A percentile compares a stretch with the other conserved stretches of the same genome.
Conservation (phyloP, 2,113 vertebrate genomes). For the Corvus hawaiiensis region DNA sequence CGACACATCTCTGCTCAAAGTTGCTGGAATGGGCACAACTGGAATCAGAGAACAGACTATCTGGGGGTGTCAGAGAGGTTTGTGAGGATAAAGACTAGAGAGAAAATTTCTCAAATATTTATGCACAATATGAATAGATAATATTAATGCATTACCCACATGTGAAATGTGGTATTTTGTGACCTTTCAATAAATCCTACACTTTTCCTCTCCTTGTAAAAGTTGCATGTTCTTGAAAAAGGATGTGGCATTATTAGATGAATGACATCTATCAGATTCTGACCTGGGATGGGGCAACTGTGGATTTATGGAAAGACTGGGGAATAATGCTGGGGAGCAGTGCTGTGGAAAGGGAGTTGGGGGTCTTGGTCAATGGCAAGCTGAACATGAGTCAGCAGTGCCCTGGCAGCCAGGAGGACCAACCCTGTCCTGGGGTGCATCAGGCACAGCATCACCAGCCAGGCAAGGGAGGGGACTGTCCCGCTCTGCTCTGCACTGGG, state of each 20-base stretch:
- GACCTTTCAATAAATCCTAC: background rate
- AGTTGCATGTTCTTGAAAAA: background rate
- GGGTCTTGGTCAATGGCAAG: accelerated
- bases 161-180: background rate
- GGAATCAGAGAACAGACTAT: background rate
- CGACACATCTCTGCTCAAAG: background rate
- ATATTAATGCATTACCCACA: background rate
- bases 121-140: background rate
- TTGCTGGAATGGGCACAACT: background rate
- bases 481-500: background rate
- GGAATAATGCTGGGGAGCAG: background rate
- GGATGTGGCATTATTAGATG: background rate
- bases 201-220: background rate
- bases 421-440: background rate
- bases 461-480: background rate
- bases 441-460: accelerated
- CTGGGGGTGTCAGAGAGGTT: background rate
- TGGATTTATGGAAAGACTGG: too few relatives aligned
- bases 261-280: background rate
- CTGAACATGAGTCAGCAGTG: background rate
- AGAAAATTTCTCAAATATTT: background rate
- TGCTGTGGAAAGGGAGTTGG: background rate
- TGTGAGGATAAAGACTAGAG: background rate
- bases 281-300: background rate
- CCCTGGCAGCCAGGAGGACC: background rate